Evolutionary conservation across 2,797 vertebrate genomes (phyloP), one percentile per base, ranked within the genome.

Genomic region (Tinamus major): DNA sequence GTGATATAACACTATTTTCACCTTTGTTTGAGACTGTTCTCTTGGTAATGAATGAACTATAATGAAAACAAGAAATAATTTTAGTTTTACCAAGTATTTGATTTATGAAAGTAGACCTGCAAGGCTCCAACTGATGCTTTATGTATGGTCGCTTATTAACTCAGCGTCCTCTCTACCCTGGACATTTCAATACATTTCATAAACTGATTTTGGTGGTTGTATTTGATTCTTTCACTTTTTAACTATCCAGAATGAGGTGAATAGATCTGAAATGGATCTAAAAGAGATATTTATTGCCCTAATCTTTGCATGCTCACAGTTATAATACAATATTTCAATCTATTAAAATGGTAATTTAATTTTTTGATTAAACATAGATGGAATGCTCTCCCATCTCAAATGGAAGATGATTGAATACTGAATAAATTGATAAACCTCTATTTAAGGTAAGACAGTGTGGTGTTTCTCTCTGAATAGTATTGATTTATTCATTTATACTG

Each of bases 261-360:
- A n/a, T 18, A 85, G 29, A 84, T 92, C 76, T 92, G 78, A 96
- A 94, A 80, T 44, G 24, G 51, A 74, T 84, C 79, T 89, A 85
- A 90, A 87, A 67, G 70, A 87, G 21, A 9, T 85, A 74, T 74
- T 86, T 42, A 61, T 84, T 93, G 63, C 70, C 92, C 91, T 93
- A 87, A 61, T 89, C 79, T n/a, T 64, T 59, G 48, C 42, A 74
- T 17, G 12, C 17, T 83, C 74, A 72, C 39, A 65, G n/a, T 59
- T 87, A 62, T 46, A 77, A 53, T 70, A 9, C 19, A 70, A 55
- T 77, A 84, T 86, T 67, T 91, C 46, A 76, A 79, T 92, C 39
- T 76, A 92, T 95, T 91, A 89, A 94, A 90, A 95, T 80, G 46
- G 6, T 81, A 85, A 95, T 95, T 92, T 80, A 77, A 70, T 92